Base-by-base conservation (phyloP, 2,888 invertebrate species). In the Dicranocentrus wangi region DNA sequence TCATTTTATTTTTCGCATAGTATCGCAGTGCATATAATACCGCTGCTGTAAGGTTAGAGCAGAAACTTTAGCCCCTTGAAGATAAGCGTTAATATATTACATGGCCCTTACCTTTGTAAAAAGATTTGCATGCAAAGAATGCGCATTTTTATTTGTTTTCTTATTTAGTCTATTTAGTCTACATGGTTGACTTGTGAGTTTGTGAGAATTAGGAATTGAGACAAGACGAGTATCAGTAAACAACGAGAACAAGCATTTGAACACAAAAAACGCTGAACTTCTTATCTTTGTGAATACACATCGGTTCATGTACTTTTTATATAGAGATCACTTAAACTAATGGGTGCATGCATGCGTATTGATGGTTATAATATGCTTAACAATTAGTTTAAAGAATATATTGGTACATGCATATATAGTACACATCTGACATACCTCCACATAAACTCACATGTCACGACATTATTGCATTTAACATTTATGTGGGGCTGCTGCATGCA, bases 141-240 rank as follows among this genome's bases (percentile, higher is more conserved):
- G 65, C 25, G 32, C 32, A 63, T 43, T 61, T 61, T 61, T 61
- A 61, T 61, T 61, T 61, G 61, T 39, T 61, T 61, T 61, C 10
- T 19, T 25, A 61, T 23, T 10, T 61, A n/a, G n/a, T n/a, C n/a
- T n/a, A n/a, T n/a, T n/a, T n/a, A n/a, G n/a, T n/a, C n/a, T 39
- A 39, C 19, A 17, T 39, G 61, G 61, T 61, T 61, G 28, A 61
- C 61, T 61, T 61, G 61, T 28, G 61, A 61, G 61, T 32, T 61
- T 61, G 61, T 28, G 61, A 61, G 61, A 61, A 61, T 61, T 61
- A 61, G 61, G 61, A 61, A 61, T 61, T 61, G 61, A 10, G 47
- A n/a, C 17, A 15, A 55, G 55, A 55, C 47, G 47, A 47, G 25
- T 55, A 25, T 23, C 55, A 55, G 25, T 10, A 25, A 21, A 55